Evolutionary conservation across 2,888 invertebrate genomes (phyloP).

Genomic region (Coelinius sp.): DNA sequence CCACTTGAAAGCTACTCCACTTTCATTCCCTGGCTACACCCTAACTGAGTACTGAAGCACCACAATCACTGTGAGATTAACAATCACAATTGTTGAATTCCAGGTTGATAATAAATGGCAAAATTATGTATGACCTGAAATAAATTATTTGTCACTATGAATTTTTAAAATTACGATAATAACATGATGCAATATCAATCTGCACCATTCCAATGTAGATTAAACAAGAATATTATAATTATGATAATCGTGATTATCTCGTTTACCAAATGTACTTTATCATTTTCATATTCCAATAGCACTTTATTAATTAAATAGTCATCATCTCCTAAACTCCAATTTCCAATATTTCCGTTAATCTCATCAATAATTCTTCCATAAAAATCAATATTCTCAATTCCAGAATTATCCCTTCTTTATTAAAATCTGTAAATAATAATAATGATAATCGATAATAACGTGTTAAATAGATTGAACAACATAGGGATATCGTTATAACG

Average conservation of each 20-base stretch:
- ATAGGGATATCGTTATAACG: conserved; percentile 8
- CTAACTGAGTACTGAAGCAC: neutral
- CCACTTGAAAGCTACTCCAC: conserved; percentile 48
- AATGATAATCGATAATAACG: neutral
- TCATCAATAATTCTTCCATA: too few species aligned
- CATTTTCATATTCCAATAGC: too few species aligned
- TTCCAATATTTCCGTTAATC: too few species aligned
- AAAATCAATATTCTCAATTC: too few species aligned
- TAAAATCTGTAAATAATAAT: neutral
- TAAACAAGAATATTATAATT: neutral
- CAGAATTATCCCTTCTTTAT: too few species aligned
- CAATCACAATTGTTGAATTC: neutral
- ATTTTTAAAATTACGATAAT: neutral
- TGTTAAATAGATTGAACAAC: conserved; percentile 4
- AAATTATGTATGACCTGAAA: neutral
- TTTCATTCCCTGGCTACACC: conserved; percentile 42
- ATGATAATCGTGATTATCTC: too few species aligned
- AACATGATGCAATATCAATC: neutral
- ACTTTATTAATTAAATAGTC: too few species aligned
- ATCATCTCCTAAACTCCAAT: too few species aligned
- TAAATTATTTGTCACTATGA: neutral
- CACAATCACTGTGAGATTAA: neutral
- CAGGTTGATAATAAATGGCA: neutral
- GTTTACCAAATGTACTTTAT: too few species aligned
- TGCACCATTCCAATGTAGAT: neutral